These are phyloP conservation scores for Microcebus jonahi DNA, from an alignment of 2,113 vertebrate genomes.

Conservation along the genomic window DNA sequence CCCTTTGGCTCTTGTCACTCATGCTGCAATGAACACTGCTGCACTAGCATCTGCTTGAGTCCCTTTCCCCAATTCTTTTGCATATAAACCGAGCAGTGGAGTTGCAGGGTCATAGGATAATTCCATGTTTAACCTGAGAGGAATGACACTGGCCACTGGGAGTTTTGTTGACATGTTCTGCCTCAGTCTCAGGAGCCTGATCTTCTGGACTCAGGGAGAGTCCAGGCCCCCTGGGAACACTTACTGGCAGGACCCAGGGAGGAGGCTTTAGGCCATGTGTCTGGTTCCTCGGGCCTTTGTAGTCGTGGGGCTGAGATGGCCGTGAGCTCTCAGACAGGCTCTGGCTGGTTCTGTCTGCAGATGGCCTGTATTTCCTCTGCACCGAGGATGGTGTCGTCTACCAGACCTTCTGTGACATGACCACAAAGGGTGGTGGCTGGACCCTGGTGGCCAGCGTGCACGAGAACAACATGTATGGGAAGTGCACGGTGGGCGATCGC, in stretches of 20 bases:
- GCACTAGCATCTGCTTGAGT: too few species aligned
- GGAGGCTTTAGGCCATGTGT: not conserved
- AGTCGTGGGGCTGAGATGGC: not conserved
- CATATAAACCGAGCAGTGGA: not conserved
- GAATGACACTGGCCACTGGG: not conserved
- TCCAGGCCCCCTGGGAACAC: not conserved
- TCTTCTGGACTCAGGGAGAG: not conserved
- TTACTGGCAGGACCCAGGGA: not conserved
- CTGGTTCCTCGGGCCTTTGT: not conserved
- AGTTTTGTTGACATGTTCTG: not conserved
- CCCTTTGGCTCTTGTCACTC: not conserved
- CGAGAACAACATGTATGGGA: slow-evolving; percentile 80
- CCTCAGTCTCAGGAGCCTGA: not conserved
- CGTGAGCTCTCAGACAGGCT: too few species aligned
- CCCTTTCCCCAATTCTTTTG: not conserved
- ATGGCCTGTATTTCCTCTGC: slow-evolving; percentile 58
- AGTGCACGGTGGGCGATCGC: slow-evolving; percentile 75
- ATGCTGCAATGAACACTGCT: not conserved
- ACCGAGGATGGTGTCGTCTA: slow-evolving; percentile 50
- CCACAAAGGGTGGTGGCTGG: slow-evolving; percentile 80
- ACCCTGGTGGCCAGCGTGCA: slow-evolving; percentile 84
- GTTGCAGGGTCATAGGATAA: not conserved
- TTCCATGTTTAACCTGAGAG: not conserved
- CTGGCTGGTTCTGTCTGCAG: slow-evolving; percentile 22
- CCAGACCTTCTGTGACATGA: slow-evolving; percentile 86